A percentile compares a stretch with the other conserved stretches of the same genome.
phyloP scores from a whole-genome alignment of 2,797 vertebrate genomes.

The Syncerus caffer region DNA sequence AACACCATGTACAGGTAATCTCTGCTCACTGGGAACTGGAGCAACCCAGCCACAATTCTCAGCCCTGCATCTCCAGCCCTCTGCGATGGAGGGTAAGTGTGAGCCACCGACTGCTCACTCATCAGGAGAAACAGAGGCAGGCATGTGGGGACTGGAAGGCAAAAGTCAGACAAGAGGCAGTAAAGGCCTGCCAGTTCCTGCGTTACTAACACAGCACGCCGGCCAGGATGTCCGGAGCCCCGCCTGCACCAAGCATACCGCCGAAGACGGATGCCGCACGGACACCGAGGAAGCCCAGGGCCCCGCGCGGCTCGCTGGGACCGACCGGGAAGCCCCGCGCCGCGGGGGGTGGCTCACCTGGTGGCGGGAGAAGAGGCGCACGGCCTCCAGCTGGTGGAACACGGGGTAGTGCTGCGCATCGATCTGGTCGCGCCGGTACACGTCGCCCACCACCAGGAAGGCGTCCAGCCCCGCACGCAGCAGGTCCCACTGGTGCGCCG shows the following conservation, averaged over 20 bases:
- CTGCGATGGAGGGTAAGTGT: background rate
- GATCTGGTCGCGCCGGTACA: slow-evolving; percentile 94
- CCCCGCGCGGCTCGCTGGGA: background rate
- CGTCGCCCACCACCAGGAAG: slow-evolving; percentile 95
- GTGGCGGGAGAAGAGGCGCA: slow-evolving; percentile 91
- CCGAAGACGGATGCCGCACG: background rate
- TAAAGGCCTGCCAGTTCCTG: background rate
- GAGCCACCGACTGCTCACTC: background rate
- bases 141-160: background rate
- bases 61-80: too few species aligned
- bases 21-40: background rate
- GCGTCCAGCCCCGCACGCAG: slow-evolving; percentile 90
- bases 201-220: background rate
- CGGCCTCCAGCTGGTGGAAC: slow-evolving; percentile 97
- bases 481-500: slow-evolving; percentile 96
- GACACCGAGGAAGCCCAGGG: background rate
- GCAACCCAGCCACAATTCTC: background rate
- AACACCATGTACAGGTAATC: background rate
- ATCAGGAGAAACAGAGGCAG: background rate
- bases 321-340: fast-evolving
- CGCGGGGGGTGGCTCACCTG: slow-evolving; percentile 83
- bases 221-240: background rate
- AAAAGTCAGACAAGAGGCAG: background rate
- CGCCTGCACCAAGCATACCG: too few species aligned
- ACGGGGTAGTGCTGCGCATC: slow-evolving; percentile 93